phyloP scores from a whole-genome alignment of 2,113 vertebrate species.

The Tor tambroides region DNA sequence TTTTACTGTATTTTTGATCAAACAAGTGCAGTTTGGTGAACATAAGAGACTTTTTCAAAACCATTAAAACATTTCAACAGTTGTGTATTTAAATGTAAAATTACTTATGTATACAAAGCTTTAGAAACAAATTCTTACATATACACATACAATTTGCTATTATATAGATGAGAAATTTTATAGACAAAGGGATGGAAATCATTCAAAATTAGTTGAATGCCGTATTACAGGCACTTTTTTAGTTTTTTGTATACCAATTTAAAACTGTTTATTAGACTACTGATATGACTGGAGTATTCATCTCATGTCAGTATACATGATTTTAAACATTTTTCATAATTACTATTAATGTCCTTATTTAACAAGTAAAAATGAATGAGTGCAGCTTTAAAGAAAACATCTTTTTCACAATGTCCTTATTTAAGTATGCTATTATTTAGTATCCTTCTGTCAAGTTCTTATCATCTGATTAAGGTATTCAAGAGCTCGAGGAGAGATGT shows the following conservation, averaged over 20 bases:
- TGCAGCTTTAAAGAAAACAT: conserved; percentile 9
- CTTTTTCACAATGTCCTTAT: conserved; percentile 37
- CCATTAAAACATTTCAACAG: too few relatives aligned
- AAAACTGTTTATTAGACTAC: not conserved
- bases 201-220: too few relatives aligned
- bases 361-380: not conserved
- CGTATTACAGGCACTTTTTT: too few relatives aligned
- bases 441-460: conserved; percentile 59
- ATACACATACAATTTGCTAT: not conserved
- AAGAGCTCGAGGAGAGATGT: conserved; percentile 55
- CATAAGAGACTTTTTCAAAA: too few relatives aligned
- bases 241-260: too few relatives aligned
- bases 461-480: conserved; percentile 63
- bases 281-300: not conserved
- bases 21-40: too few relatives aligned
- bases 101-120: not conserved
- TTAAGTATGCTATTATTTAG: conserved; percentile 50
- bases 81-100: not conserved
- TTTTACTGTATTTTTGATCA: too few relatives aligned
- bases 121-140: too few relatives aligned
- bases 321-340: not conserved
- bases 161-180: not conserved
- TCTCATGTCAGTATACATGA: not conserved
- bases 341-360: not conserved
- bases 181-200: too few relatives aligned